Evolutionary conservation across 2,797 vertebrate genomes (phyloP).

Genomic region (Avahi laniger): DNA sequence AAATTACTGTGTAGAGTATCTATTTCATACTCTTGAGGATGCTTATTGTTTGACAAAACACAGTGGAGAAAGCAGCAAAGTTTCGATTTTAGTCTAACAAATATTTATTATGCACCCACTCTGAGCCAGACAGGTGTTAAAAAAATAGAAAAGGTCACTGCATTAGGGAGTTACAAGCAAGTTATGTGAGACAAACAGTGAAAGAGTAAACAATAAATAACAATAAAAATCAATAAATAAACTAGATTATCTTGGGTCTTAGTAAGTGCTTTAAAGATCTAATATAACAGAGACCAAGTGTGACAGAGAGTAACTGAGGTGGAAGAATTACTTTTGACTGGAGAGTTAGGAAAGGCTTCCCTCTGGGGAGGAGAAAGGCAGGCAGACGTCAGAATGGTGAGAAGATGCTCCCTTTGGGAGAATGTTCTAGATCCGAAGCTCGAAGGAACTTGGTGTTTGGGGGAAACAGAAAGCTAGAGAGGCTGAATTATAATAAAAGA

Average conservation of each 20-base stretch:
- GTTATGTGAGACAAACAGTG: background rate
- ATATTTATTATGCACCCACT: background rate
- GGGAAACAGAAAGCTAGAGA: background rate
- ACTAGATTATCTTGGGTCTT: background rate
- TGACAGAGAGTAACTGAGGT: background rate
- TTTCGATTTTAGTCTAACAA: background rate
- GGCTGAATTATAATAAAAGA: background rate
- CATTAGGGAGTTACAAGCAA: background rate
- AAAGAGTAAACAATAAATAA: background rate
- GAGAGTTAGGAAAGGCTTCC: background rate
- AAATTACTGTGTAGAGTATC: background rate
- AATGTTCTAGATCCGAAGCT: background rate
- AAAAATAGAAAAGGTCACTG: background rate
- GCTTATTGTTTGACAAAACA: background rate
- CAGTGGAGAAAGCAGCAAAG: background rate
- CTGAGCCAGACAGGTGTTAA: background rate
- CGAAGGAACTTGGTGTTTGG: background rate
- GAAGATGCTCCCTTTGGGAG: background rate
- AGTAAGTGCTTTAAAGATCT: background rate
- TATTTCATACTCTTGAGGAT: background rate
- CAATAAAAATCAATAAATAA: background rate
- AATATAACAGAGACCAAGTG: background rate
- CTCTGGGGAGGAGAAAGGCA: background rate
- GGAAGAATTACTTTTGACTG: background rate
- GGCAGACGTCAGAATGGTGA: background rate